Conservation (phyloP, 2,888 invertebrate genomes). For the Eutolmus rufibarbis region DNA sequence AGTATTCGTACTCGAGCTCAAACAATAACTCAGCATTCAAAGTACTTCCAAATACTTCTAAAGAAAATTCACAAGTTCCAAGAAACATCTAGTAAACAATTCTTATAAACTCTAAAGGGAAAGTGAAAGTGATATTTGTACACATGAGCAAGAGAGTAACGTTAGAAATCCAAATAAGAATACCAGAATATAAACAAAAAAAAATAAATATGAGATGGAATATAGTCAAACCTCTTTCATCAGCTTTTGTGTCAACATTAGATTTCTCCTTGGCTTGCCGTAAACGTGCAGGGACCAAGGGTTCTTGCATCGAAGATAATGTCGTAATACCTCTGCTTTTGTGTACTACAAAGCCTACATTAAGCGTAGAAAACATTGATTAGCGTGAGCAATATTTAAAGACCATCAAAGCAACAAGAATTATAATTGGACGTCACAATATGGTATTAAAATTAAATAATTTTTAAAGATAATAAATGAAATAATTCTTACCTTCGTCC, state of each 20-base stretch:
- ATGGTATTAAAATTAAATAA: neutral
- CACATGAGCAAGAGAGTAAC: neutral
- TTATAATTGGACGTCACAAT: constrained; percentile 25
- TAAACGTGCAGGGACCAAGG: constrained; percentile 67
- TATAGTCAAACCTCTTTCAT: constrained; percentile 68
- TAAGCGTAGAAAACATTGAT: constrained; percentile 31
- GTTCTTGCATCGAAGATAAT: constrained; percentile 71
- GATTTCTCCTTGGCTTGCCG: constrained; percentile 70
- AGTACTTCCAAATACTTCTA: neutral
- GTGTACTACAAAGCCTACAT: constrained; percentile 76
- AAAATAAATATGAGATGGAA: neutral
- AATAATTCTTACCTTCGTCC: constrained; percentile 58
- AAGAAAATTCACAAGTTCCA: neutral
- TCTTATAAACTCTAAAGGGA: neutral
- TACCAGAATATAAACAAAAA: constrained; percentile 27
- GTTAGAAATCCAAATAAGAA: neutral
- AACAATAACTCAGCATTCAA: neutral
- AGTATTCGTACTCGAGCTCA: neutral
- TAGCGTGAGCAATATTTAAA: constrained; percentile 38
- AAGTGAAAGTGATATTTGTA: neutral
- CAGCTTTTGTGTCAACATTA: constrained; percentile 71
- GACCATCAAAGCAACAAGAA: constrained; percentile 18
- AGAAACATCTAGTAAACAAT: neutral
- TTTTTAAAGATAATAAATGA: neutral
- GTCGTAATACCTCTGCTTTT: constrained; percentile 81